phyloP scores from a whole-genome alignment of 2,797 vertebrate species.

The Lophotriccus pileatus region DNA sequence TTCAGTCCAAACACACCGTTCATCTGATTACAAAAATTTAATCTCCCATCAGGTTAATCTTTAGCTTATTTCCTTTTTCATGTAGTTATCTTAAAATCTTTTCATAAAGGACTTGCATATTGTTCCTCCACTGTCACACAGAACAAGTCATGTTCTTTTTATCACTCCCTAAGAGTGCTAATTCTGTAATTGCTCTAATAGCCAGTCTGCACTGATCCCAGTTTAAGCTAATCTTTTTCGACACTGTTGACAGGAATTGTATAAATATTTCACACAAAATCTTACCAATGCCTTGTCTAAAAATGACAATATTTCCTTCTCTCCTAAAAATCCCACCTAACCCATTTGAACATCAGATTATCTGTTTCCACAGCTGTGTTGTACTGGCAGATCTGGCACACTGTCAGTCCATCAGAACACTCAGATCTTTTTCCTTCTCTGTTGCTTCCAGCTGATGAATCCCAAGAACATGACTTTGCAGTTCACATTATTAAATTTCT shows the following conservation, averaged over 20 bases:
- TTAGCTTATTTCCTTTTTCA: background rate
- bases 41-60: background rate
- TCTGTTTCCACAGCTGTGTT: slow-evolving; percentile 17
- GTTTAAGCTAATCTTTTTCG: slow-evolving; percentile 1
- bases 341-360: background rate
- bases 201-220: background rate
- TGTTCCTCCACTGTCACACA: background rate
- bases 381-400: background rate
- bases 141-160: background rate
- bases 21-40: background rate
- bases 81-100: background rate
- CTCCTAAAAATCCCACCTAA: slow-evolving; percentile 19
- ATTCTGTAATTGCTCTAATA: slow-evolving; percentile 11
- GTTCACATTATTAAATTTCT: slow-evolving; percentile 61
- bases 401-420: slow-evolving; percentile 25
- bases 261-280: slow-evolving; percentile 28
- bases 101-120: background rate
- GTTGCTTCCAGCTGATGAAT: slow-evolving; percentile 40
- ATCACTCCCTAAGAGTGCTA: background rate
- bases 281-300: background rate
- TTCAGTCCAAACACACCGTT: background rate
- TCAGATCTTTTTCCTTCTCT: slow-evolving; percentile 36
- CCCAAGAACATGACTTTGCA: slow-evolving; percentile 58
- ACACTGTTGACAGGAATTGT: background rate
- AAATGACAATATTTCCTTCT: slow-evolving; percentile 11